Percentiles rank a stretch among this genome's conserved stretches.
These are phyloP conservation scores for Trissonchulus sp. DNA, from an alignment of 2,888 invertebrate species.

Conservation along the genomic window DNA sequence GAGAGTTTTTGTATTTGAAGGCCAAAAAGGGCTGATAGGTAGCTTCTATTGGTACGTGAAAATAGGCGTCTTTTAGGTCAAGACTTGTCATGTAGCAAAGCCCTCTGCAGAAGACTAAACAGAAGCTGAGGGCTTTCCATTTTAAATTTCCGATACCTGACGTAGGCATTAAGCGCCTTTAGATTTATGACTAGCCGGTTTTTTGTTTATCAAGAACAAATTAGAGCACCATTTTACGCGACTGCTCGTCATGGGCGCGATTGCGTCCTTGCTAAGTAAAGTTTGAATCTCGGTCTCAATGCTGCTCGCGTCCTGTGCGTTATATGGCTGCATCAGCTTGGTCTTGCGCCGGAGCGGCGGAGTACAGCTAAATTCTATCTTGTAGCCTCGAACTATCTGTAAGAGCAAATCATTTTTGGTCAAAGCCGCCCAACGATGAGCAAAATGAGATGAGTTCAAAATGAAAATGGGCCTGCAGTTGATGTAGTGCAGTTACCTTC, in stretches of 20 bases:
- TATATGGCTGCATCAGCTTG: no score
- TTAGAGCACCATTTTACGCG: not conserved
- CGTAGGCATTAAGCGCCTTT: not conserved
- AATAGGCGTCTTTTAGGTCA: not conserved
- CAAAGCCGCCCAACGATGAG: not conserved
- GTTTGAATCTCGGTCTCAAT: not conserved
- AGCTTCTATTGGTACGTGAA: not conserved
- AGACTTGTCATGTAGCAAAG: not conserved
- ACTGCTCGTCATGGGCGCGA: not conserved
- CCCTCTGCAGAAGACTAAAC: no score
- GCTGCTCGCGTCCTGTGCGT: no score
- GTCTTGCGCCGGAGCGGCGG: no score
- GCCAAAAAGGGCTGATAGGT: not conserved
- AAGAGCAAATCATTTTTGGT: not conserved
- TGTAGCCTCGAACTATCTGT: not conserved
- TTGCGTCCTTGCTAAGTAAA: not conserved
- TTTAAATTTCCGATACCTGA: not conserved
- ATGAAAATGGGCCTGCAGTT: not conserved
- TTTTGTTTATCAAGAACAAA: not conserved
- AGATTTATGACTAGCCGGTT: not conserved
- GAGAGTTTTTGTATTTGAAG: not conserved
- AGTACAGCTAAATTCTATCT: not conserved
- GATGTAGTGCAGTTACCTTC: not conserved
- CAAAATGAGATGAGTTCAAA: no score
- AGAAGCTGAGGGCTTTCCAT: no score